Conservation (phyloP, 2,113 vertebrate genomes). For the Osmerus mordax region DNA sequence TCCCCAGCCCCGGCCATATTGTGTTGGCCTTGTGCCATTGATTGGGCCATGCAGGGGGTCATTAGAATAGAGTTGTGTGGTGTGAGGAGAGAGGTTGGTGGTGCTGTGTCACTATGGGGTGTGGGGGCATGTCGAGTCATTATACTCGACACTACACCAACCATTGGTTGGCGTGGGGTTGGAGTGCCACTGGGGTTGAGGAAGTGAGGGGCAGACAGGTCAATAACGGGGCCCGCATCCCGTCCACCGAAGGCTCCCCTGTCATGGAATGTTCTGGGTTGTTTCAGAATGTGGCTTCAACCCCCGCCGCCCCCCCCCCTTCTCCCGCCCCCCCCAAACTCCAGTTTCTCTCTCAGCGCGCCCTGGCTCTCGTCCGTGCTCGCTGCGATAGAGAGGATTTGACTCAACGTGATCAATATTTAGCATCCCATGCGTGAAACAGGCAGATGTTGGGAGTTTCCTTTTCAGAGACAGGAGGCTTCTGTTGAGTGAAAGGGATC, state of each 20-base stretch:
- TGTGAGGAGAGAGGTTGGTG: conserved; percentile 33
- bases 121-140: conserved; percentile 46
- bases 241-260: conserved; percentile 56
- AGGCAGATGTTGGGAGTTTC: conserved; percentile 95
- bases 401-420: conserved; percentile 90
- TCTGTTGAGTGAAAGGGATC: conserved; percentile 84
- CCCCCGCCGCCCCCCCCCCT: conserved; percentile 25
- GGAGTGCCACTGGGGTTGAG: conserved; percentile 45
- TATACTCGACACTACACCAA: background rate
- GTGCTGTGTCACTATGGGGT: conserved; percentile 56
- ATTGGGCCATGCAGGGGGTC: conserved; percentile 57
- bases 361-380: conserved; percentile 39
- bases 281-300: conserved; percentile 66
- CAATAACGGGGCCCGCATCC: conserved; percentile 55
- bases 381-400: conserved; percentile 74
- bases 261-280: conserved; percentile 64
- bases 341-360: conserved; percentile 15
- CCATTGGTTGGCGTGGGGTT: conserved; percentile 20
- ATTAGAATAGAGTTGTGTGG: conserved; percentile 54
- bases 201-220: conserved; percentile 54
- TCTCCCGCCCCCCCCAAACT: conserved; percentile 45
- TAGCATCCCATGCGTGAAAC: conserved; percentile 93
- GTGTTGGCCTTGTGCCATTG: conserved; percentile 67
- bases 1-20: conserved; percentile 51
- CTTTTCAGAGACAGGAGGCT: conserved; percentile 75